These are phyloP conservation scores for Clarias fuscus DNA, from an alignment of 2,797 vertebrate species.

Conservation along the genomic window DNA sequence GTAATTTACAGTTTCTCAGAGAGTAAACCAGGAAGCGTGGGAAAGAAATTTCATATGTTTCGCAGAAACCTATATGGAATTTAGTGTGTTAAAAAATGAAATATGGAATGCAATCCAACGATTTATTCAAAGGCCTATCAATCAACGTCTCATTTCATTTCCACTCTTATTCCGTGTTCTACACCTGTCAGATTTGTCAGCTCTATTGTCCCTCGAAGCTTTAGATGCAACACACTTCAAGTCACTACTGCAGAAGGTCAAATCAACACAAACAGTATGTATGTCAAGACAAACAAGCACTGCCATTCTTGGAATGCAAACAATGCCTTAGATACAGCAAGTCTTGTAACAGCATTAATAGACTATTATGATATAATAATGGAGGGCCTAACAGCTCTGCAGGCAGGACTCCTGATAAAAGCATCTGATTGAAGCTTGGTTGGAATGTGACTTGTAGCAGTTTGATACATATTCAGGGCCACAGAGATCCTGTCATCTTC, in stretches of 20 bases:
- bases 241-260: slow-evolving; percentile 36
- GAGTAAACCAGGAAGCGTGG: background rate
- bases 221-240: slow-evolving; percentile 15
- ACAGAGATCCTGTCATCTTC: slow-evolving; percentile 36
- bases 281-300: slow-evolving; percentile 35
- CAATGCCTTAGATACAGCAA: slow-evolving; percentile 23
- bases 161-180: slow-evolving; percentile 27
- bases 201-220: slow-evolving; percentile 19
- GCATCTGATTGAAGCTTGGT: slow-evolving; percentile 11
- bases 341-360: slow-evolving; percentile 9
- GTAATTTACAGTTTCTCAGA: background rate
- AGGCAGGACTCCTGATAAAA: slow-evolving; percentile 28
- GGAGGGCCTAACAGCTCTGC: slow-evolving; percentile 9
- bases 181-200: slow-evolving; percentile 40
- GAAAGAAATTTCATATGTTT: background rate
- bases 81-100: background rate
- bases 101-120: slow-evolving; percentile 11
- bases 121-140: slow-evolving; percentile 29
- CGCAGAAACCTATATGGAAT: background rate
- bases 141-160: slow-evolving; percentile 37
- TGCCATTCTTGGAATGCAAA: slow-evolving; percentile 29
- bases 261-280: slow-evolving; percentile 33
- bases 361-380: slow-evolving; percentile 28
- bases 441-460: slow-evolving; percentile 44
- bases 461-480: slow-evolving; percentile 27